phyloP scores from a whole-genome alignment of 2,797 vertebrate species.

The Oreortyx pictus region DNA sequence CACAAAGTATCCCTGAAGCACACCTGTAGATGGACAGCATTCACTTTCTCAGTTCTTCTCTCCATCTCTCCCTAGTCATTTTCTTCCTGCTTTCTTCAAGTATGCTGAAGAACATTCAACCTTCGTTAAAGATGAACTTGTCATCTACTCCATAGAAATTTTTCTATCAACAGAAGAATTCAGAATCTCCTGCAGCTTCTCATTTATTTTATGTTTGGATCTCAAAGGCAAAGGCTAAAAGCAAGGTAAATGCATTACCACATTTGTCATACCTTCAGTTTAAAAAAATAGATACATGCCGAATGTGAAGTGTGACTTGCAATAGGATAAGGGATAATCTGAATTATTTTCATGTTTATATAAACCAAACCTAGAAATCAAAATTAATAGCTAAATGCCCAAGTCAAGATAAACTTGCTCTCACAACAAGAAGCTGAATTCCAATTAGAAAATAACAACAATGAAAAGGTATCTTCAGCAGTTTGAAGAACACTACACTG shows the following conservation, averaged over 20 bases:
- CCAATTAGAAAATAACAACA: not conserved
- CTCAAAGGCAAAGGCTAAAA: not conserved
- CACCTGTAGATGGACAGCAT: not conserved
- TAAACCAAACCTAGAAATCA: not conserved
- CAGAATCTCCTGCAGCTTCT: not conserved
- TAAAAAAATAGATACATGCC: not conserved
- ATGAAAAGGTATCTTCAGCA: not conserved
- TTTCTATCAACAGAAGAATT: not conserved
- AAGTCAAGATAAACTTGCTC: not conserved
- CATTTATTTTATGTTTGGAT: not conserved
- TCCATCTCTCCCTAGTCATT: not conserved
- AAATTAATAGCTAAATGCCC: not conserved
- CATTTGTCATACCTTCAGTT: too few relatives aligned
- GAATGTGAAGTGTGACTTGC: not conserved
- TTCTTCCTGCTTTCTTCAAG: not conserved
- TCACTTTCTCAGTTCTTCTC: not conserved
- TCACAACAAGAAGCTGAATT: not conserved
- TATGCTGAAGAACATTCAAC: not conserved
- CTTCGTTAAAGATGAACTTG: not conserved
- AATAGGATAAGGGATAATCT: not conserved
- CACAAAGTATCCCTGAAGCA: not conserved
- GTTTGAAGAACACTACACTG: not conserved
- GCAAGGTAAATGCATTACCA: fast-evolving
- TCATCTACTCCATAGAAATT: not conserved
- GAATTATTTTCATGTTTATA: not conserved